A percentile compares a stretch with the other conserved stretches of the same genome.
phyloP scores from a whole-genome alignment of 2,888 invertebrate species.

The Leptopilina myrica region DNA sequence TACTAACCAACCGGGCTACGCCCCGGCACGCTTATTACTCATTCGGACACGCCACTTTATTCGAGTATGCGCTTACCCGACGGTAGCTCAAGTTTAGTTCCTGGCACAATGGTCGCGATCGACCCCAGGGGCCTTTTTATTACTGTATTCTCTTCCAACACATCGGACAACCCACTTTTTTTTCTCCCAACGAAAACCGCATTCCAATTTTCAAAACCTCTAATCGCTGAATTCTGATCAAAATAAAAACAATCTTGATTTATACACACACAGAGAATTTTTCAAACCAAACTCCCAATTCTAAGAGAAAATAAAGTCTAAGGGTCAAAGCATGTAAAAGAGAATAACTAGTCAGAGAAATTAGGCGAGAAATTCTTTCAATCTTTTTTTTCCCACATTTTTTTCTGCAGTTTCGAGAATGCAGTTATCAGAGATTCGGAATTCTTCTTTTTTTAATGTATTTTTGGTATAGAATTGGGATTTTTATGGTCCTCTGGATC shows the following conservation, averaged over 20 bases:
- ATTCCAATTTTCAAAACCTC: constrained; percentile 38
- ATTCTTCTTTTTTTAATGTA: too few relatives aligned
- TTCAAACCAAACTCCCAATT: neutral
- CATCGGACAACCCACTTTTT: constrained; percentile 50
- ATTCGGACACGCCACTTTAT: constrained; percentile 74
- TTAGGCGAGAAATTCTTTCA: constrained; percentile 29
- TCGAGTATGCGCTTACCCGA: constrained; percentile 57
- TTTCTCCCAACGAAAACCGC: constrained; percentile 42
- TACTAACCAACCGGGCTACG: constrained; percentile 72
- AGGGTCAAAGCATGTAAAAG: neutral
- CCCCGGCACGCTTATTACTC: constrained; percentile 74
- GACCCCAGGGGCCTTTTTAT: constrained; percentile 59
- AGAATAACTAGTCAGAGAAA: neutral
- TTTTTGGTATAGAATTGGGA: too few relatives aligned
- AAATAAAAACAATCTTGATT: constrained; percentile 18
- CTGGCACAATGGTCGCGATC: constrained; percentile 63
- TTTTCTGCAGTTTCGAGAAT: constrained; percentile 45
- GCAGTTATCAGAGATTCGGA: constrained; percentile 5
- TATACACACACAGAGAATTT: neutral
- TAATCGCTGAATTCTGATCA: constrained; percentile 32
- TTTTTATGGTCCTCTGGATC: neutral
- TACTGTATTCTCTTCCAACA: constrained; percentile 42
- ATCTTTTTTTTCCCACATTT: constrained; percentile 49
- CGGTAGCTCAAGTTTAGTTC: constrained; percentile 60
- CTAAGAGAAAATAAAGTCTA: neutral